Base-by-base conservation (phyloP, 2,888 invertebrate species). In the Lagria hirta region DNA sequence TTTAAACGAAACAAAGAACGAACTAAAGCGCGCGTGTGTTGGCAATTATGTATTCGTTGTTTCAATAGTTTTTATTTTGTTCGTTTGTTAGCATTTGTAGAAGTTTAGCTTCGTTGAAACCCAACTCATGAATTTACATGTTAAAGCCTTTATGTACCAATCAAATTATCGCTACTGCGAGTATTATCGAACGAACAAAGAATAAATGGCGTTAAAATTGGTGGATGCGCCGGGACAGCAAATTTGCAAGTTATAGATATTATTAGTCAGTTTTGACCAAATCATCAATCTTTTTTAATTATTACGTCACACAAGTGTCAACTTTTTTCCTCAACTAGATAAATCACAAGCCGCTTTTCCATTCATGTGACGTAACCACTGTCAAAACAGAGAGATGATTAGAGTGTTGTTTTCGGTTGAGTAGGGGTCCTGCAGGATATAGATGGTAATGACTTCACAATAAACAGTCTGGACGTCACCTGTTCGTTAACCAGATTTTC, bases 1-100 rank as follows among this genome's bases (percentile, higher is more conserved):
- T 54, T 50, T 37, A 35, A 43, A 36, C 37, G 28, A 38, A 44
- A 47, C 49, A 49, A 49, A 46, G 43, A 34, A 42, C 41, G 24
- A 12, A 40, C 27, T 32, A 42, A 49, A 35, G 44, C 42, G 43
- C 41, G 45, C 36, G 41, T 38, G 41, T 48, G 45, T 48, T 46
- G 37, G 43, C 48, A 48, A 46, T 49, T 51, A 44, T 38, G 37
- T 34, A 28, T 42, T 18, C 41, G 24, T 28, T 48, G 35, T 47
- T 47, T 41, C 24, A 27, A 8, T 38, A 38, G 27, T 28, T 18
- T n/a, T 5, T 18, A 6, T 26, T 26, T 26, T 26, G n/a, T 7
- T 11, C 26, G 11, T 41, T 41, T 33, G 27, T 27, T 33, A 20
- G 12, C 33, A 33, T 33, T 33, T 14, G 41, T 27, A 18, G 24